A percentile compares a stretch with the other conserved stretches of the same genome.
phyloP scores from a whole-genome alignment of 2,797 vertebrate species.

The Phaenicophaeus curvirostris region DNA sequence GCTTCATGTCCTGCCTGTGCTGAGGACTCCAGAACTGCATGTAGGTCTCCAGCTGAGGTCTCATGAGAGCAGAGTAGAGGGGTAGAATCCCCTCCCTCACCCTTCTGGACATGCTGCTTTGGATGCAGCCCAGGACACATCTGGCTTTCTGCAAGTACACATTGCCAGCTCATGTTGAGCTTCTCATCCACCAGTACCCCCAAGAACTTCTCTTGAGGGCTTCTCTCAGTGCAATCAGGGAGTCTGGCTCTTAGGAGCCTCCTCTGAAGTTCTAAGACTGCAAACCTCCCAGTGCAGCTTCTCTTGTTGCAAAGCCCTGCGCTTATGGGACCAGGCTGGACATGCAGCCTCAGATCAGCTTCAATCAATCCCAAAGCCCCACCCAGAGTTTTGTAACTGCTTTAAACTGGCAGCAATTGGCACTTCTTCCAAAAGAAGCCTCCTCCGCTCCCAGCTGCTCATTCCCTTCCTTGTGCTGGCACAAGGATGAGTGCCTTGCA shows the following conservation, averaged over 20 bases:
- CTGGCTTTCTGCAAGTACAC: no score
- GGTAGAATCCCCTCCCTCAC: no score
- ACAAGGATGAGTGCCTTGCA: background rate
- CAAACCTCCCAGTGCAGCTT: background rate
- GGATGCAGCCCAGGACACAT: no score
- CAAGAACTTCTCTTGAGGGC: no score
- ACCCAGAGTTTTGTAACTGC: background rate
- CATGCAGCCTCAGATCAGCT: background rate
- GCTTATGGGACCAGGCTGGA: background rate
- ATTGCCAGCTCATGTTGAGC: no score
- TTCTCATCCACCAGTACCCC: no score
- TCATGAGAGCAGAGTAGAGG: no score
- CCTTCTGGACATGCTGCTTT: no score
- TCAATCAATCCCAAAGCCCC: background rate
- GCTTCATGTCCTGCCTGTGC: no score
- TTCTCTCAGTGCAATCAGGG: no score
- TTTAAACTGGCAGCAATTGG: constrained; percentile 3
- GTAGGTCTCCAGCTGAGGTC: no score
- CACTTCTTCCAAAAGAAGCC: constrained; percentile 24
- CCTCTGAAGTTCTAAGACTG: background rate
- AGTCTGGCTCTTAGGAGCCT: background rate
- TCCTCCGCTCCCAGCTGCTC: constrained; percentile 55
- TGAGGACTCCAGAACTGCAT: no score
- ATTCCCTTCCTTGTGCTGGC: constrained; percentile 30
- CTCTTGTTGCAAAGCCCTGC: background rate